Base-by-base conservation (phyloP, 2,888 invertebrate species). In the Nowickia ferox region DNA sequence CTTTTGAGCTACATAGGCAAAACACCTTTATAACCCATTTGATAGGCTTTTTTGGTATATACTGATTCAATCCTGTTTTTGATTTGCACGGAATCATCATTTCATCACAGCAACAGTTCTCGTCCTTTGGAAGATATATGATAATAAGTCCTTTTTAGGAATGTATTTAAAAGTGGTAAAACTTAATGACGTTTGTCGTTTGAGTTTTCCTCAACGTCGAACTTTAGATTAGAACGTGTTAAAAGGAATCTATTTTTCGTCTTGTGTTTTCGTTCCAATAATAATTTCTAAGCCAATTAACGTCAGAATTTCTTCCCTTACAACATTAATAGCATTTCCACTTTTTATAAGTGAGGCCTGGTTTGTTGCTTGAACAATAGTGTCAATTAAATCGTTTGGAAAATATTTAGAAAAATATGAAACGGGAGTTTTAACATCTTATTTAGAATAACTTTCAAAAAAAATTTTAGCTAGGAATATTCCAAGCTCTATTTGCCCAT, bases 1-100 rank as follows among this genome's bases (percentile, higher is more conserved):
- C 46, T 13, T 19, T 22, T 65, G 65, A 48, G 11, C 48, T 66
- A n/a, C 66, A 66, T 3, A 66, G n/a, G n/a, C 66, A 66, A n/a
- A 66, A 66, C 9, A 66, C 38, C n/a, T 48, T 66, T 10, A 30
- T 48, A 9, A 19, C 65, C 65, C 44, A 44, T 46, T 59, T 59
- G 5, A 59, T 72, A 30, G 57, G 30, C n/a, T 59, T 59, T 57
- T 57, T 46, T n/a, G 44, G 71, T 46, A 72, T 59, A 46, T 57
- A 72, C 30, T 59, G 57, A 22, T 30, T 59, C 4, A 59, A n/a
- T 30, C 46, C 11, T 17, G 59, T 46, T 57, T n/a, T 72, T 57
- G 48, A 48, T 74, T 61, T 74, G 15, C 61, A 74, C 15, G 40
- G 51, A 19, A 40, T 19, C 63, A 72, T 68, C 51, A 68, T 51